A percentile compares a stretch with the other conserved stretches of the same genome.
phyloP scores from a whole-genome alignment of 2,113 vertebrate genomes.

The Cyphotilapia sp. region DNA sequence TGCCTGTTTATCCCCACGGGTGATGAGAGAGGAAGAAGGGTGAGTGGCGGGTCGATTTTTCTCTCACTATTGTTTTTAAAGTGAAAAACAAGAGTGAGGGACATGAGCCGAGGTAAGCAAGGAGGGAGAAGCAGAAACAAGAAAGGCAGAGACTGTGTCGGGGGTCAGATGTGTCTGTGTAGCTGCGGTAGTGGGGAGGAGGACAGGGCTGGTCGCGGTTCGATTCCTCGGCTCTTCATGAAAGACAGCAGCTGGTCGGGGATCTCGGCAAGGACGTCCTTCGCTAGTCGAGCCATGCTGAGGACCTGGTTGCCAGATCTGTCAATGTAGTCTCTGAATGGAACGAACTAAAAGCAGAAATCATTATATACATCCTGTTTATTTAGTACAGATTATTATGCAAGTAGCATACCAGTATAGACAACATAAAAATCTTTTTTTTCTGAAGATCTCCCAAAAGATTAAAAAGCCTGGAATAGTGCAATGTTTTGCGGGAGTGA shows the following conservation, averaged over 20 bases:
- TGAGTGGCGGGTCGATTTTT: not conserved
- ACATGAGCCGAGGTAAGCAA: not conserved
- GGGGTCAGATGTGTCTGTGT: slow-evolving; percentile 43
- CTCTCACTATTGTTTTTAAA: not conserved
- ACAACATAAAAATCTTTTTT: not conserved
- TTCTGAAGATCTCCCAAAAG: not conserved
- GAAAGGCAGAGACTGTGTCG: not conserved
- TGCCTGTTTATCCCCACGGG: slow-evolving; percentile 14
- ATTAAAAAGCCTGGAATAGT: not conserved
- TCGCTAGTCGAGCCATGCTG: slow-evolving; percentile 95
- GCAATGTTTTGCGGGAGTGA: not conserved
- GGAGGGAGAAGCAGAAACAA: not conserved
- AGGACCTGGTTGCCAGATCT: slow-evolving; percentile 92
- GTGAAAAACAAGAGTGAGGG: not conserved
- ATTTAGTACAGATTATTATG: not conserved
- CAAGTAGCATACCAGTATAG: not conserved
- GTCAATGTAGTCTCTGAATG: slow-evolving; percentile 94
- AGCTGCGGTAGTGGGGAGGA: slow-evolving; percentile 53
- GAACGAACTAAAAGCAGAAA: slow-evolving; percentile 81
- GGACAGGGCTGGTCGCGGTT: slow-evolving; percentile 74
- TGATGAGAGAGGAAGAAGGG: slow-evolving; percentile 8
- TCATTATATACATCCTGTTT: not conserved
- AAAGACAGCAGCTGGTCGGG: slow-evolving; percentile 94
- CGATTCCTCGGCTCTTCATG: slow-evolving; percentile 87
- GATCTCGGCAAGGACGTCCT: slow-evolving; percentile 93